These are phyloP conservation scores for Hycleus cichorii DNA, from an alignment of 1,140 invertebrate species.

Conservation along the genomic window DNA sequence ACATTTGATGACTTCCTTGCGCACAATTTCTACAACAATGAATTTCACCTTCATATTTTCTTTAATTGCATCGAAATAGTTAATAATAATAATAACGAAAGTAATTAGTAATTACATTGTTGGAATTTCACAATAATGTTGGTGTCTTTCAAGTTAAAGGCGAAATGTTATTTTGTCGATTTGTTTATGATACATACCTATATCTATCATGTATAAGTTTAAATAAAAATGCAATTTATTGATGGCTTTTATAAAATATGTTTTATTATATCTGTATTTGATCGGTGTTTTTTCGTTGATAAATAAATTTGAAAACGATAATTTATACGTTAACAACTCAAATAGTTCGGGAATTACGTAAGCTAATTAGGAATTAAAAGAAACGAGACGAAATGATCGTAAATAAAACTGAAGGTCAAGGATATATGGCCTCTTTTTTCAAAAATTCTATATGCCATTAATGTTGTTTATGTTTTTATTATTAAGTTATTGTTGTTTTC, in stretches of 20 bases:
- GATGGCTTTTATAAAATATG: no score
- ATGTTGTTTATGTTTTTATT: neutral
- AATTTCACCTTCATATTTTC: constrained; percentile 3
- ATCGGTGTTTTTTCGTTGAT: no score
- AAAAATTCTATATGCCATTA: neutral
- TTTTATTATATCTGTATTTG: no score
- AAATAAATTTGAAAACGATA: no score
- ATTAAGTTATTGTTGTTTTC: no score
- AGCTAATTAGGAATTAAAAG: constrained; percentile 15
- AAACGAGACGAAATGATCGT: constrained; percentile 1
- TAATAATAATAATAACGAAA: constrained; percentile 1
- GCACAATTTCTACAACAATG: neutral
- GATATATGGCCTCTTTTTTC: neutral
- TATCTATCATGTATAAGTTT: no score
- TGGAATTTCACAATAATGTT: no score
- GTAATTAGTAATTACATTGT: neutral
- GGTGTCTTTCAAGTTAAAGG: no score
- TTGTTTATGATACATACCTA: no score
- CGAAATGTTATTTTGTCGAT: no score
- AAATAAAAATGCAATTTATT: no score
- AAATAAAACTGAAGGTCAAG: constrained; percentile 21
- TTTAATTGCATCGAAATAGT: neutral
- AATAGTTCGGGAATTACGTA: constrained; percentile 16
- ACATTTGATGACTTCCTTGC: neutral
- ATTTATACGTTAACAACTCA: neutral